These are phyloP conservation scores for Sphaerolaimus hirsutus DNA, from an alignment of 2,888 invertebrate species.

Conservation along the genomic window DNA sequence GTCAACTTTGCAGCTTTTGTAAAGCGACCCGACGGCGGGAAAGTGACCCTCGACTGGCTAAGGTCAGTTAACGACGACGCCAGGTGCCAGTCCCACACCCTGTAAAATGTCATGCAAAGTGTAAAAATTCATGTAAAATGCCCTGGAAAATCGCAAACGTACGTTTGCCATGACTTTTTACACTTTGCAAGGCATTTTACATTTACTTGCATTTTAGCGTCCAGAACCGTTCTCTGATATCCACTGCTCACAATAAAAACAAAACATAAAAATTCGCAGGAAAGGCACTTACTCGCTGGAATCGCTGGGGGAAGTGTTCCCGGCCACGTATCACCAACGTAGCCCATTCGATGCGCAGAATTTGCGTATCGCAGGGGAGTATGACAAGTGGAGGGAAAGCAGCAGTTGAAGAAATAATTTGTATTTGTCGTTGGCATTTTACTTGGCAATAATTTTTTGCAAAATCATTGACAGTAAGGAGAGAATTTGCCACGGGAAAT, in stretches of 20 bases:
- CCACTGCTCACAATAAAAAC: too few relatives aligned
- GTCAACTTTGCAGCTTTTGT: too few relatives aligned
- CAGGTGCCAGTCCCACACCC: too few relatives aligned
- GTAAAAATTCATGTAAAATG: not conserved
- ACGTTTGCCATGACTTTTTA: not conserved
- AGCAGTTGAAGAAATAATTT: too few relatives aligned
- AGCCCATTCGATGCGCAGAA: conserved; percentile 4
- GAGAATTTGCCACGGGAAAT: too few relatives aligned
- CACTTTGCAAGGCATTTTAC: not conserved
- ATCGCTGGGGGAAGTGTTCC: conserved; percentile 47
- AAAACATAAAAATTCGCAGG: conserved; percentile 27
- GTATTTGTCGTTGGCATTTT: too few relatives aligned
- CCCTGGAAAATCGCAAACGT: not conserved
- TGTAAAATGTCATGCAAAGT: too few relatives aligned
- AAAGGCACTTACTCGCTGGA: conserved; percentile 54
- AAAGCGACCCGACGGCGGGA: conserved; percentile 35
- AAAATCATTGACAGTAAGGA: too few relatives aligned
- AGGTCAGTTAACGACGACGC: conserved; percentile 3
- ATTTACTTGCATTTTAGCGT: not conserved
- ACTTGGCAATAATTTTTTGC: too few relatives aligned
- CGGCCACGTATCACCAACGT: conserved; percentile 30
- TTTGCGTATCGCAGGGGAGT: conserved; percentile 1
- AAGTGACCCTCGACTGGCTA: conserved; percentile 15
- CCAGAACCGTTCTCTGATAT: not conserved
- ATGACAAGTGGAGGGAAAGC: too few relatives aligned